Evolutionary conservation across 2,888 invertebrate genomes (phyloP).

Genomic region (Ecliptopera silaceata): DNA sequence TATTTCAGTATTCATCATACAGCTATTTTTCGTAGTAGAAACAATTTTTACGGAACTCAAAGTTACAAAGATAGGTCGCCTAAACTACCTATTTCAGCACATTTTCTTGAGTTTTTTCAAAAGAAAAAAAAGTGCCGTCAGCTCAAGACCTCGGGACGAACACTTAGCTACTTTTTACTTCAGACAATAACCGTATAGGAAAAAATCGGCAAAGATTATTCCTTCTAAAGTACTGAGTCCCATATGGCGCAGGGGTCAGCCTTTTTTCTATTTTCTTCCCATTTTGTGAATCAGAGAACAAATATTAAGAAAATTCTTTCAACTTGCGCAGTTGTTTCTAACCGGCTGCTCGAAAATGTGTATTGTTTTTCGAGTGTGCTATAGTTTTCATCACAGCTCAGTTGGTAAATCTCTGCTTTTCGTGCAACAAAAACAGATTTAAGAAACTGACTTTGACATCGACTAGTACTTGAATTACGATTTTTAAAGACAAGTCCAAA

Average conservation of each 20-base stretch:
- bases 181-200: conserved; percentile 14
- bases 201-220: conserved; percentile 16
- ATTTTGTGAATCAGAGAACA: conserved; percentile 9
- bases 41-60: too few relatives aligned
- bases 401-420: background rate
- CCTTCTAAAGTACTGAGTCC: conserved; percentile 10
- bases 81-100: too few relatives aligned
- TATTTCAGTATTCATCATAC: too few relatives aligned
- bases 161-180: conserved; percentile 5
- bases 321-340: conserved; percentile 2
- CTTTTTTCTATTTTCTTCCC: conserved; percentile 12
- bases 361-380: background rate
- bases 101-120: background rate
- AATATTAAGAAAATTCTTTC: background rate
- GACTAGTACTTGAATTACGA: too few relatives aligned
- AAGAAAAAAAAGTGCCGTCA: background rate
- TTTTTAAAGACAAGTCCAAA: too few relatives aligned
- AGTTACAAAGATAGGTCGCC: too few relatives aligned
- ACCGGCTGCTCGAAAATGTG: background rate
- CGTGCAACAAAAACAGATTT: too few relatives aligned
- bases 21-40: too few relatives aligned
- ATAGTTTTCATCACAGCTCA: background rate
- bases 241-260: conserved; percentile 22
- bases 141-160: background rate
- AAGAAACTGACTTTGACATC: too few relatives aligned